Base-by-base conservation (phyloP, 2,797 vertebrate species). In the Lophotriccus pileatus region DNA sequence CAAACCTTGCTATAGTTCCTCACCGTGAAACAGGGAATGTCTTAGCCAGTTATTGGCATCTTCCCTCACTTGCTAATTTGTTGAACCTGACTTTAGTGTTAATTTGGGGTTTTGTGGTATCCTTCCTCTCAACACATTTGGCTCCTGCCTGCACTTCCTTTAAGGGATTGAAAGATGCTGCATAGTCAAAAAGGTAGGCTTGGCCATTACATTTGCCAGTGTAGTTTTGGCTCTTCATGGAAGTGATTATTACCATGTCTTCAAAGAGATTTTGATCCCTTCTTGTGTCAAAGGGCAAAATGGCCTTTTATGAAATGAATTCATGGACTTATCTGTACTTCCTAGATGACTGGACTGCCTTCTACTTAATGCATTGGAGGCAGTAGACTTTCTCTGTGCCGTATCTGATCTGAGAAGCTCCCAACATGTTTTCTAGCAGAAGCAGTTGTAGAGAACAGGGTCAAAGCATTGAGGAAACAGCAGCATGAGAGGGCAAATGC, bases 41-140 rank as follows among this genome's bases (percentile, higher is more conserved):
- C 32, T 72, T 79, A 69, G 73, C n/a, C 32, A 20, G 28, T 69
- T 87, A 41, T 6, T 93, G 89, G 39, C 74, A n/a, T 90, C 39
- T 96, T 84, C 87, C 63, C 37, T 94, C 47, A n/a, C 19, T 63
- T 93, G 69, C 69, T 56, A n/a, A 66, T 90, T 84, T 86, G 55
- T 82, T 88, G 75, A 86, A 86, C 28, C 22, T 84, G 76, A 36
- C 69, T 78, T 68, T 21, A 64, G 41, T 37, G 44, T 85, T 90
- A 79, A 74, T 62, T 80, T 89, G 66, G 50, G 46, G 3, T 64
- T 63, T 36, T 69, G 39, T 78, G 15, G 30, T 74, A 6, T 84
- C 78, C 41, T 85, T 25, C 59, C 14, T 86, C 63, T 76, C 85
- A 75, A 39, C 9, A 6, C 4, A 1, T 67, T 84, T 80, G 47